These are phyloP conservation scores for Magallana gigas DNA, from an alignment of 1,140 invertebrate species.

Conservation along the genomic window DNA sequence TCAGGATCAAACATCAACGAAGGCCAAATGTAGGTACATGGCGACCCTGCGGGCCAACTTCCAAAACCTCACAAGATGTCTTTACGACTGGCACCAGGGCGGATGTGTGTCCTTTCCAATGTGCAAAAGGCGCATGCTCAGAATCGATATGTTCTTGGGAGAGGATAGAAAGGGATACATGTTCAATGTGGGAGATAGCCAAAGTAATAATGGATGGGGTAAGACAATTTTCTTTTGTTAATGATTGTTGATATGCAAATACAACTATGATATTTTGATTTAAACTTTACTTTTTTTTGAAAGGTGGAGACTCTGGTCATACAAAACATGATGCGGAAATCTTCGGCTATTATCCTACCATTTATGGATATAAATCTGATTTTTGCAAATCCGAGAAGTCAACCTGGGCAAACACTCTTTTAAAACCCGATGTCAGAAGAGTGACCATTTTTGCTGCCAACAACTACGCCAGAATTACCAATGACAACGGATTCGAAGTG, in stretches of 20 bases:
- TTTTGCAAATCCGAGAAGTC: background rate
- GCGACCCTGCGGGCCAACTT: conserved; percentile 9
- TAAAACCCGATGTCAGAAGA: background rate
- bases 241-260: background rate
- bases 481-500: conserved; percentile 3
- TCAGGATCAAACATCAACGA: background rate
- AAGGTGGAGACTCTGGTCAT: background rate
- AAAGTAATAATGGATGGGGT: conserved; percentile 23
- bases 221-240: background rate
- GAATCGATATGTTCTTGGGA: conserved; percentile 11
- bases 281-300: background rate
- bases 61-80: background rate
- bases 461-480: conserved; percentile 6
- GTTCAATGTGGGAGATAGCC: conserved; percentile 34
- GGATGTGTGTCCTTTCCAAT: background rate
- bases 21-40: background rate
- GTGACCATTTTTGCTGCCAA: conserved; percentile 19
- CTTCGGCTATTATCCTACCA: background rate
- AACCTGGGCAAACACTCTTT: background rate
- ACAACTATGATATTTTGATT: background rate
- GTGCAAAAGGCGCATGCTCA: conserved; percentile 19
- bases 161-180: background rate
- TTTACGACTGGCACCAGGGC: background rate
- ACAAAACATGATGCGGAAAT: conserved; percentile 25
- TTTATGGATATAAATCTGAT: background rate